A percentile compares a stretch with the other conserved stretches of the same genome.
phyloP scores from a whole-genome alignment of 2,888 invertebrate species.

The Oscheius sp. region DNA sequence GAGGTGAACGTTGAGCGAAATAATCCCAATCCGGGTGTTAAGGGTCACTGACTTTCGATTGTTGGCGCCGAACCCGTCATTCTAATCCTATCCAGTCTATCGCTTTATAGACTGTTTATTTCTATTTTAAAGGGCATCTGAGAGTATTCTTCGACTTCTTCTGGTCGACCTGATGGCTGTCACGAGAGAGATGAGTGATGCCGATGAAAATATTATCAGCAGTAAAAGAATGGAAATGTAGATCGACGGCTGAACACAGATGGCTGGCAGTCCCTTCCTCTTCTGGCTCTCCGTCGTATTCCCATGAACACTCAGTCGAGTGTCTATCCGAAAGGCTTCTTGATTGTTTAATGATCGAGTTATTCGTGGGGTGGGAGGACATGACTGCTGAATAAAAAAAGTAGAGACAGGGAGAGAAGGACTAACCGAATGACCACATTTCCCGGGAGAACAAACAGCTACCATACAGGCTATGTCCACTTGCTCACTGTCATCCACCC shows the following conservation, averaged over 20 bases:
- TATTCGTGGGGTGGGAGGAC: constrained; percentile 26
- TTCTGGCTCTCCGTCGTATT: not conserved
- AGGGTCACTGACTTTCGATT: constrained; percentile 27
- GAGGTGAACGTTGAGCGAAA: not conserved
- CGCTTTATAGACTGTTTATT: constrained; percentile 22
- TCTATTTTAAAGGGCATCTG: constrained; percentile 14
- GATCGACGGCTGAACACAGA: constrained; percentile 29
- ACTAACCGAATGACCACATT: constrained; percentile 7
- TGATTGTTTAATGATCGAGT: constrained; percentile 20
- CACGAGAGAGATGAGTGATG: constrained; percentile 4
- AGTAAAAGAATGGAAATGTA: constrained; percentile 17
- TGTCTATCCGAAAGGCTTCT: constrained; percentile 25
- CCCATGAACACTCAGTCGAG: constrained; percentile 21
- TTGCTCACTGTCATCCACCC: constrained; percentile 68
- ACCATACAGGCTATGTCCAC: constrained; percentile 49
- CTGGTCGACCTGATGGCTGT: not conserved
- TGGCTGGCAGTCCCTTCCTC: not conserved
- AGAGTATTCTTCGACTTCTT: not conserved
- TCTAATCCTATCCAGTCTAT: constrained; percentile 2
- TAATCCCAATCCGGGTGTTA: too few relatives aligned
- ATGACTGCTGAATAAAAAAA: constrained; percentile 12
- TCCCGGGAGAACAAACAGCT: constrained; percentile 36
- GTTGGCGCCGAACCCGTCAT: too few relatives aligned
- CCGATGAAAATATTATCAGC: constrained; percentile 14
- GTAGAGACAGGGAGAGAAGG: not conserved